These are phyloP conservation scores for Rugalucina vietnamica DNA, from an alignment of 2,888 invertebrate species.

Conservation along the genomic window DNA sequence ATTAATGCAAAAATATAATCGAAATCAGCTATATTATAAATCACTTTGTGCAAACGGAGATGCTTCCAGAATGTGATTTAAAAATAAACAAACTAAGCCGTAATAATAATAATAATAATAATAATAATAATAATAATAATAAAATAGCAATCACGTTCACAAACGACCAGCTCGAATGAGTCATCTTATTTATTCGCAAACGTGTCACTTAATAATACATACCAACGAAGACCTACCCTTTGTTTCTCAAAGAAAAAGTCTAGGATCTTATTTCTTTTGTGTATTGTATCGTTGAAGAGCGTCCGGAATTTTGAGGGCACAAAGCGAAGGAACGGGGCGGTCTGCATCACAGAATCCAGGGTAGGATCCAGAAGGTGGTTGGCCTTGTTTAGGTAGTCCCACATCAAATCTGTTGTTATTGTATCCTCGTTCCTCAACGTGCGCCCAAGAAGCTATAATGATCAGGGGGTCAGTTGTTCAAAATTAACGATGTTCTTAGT, in stretches of 20 bases:
- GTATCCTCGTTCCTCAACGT: not conserved
- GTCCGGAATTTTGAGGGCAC: slow-evolving; percentile 8
- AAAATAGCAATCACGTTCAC: too few species aligned
- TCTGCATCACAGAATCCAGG: slow-evolving; percentile 18
- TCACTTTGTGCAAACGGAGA: too few species aligned
- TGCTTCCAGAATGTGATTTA: too few species aligned
- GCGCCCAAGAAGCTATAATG: slow-evolving; percentile 11
- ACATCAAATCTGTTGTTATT: slow-evolving; percentile 3
- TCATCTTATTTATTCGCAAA: too few species aligned
- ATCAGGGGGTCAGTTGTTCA: too few species aligned
- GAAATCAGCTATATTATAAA: too few species aligned
- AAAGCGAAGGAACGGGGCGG: slow-evolving; percentile 12
- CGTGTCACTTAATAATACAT: not conserved
- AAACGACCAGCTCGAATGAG: too few species aligned
- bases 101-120: too few species aligned
- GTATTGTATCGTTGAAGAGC: not conserved
- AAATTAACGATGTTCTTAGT: too few species aligned
- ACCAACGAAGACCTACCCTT: slow-evolving; percentile 22
- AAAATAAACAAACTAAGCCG: too few species aligned
- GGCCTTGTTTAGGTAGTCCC: slow-evolving; percentile 20
- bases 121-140: too few species aligned
- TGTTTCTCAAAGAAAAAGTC: slow-evolving; percentile 15
- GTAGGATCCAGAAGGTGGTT: slow-evolving; percentile 7
- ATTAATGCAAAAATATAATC: too few species aligned
- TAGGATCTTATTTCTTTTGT: slow-evolving; percentile 12